These are phyloP conservation scores for Hyles lineata DNA, from an alignment of 2,888 invertebrate species.

Conservation along the genomic window DNA sequence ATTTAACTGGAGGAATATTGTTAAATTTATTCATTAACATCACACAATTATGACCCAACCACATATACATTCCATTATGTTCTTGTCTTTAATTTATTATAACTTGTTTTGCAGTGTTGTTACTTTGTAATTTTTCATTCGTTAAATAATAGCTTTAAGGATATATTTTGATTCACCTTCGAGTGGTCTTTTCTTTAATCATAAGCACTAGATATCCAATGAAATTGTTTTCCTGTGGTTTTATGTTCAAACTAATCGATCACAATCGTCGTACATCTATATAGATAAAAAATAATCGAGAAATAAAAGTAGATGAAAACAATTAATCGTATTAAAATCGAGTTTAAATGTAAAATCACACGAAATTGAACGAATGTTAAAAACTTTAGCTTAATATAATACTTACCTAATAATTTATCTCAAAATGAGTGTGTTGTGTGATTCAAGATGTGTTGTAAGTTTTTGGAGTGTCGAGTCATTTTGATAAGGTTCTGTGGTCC, in stretches of 20 bases:
- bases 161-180: constrained; percentile 28
- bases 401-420: constrained; percentile 63
- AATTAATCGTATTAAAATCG: constrained; percentile 37
- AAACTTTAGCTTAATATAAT: constrained; percentile 56
- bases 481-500: neutral
- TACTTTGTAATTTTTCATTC: constrained; percentile 8
- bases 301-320: constrained; percentile 44
- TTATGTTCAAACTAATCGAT: constrained; percentile 56
- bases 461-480: neutral
- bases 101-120: constrained; percentile 44
- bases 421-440: constrained; percentile 42
- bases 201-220: constrained; percentile 21
- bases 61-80: constrained; percentile 64
- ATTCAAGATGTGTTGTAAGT: constrained; percentile 30
- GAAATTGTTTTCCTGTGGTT: constrained; percentile 56
- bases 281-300: constrained; percentile 42
- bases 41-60: constrained; percentile 12
- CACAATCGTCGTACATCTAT: constrained; percentile 34
- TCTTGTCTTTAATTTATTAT: constrained; percentile 25
- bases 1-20: constrained; percentile 19
- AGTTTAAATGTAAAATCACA: constrained; percentile 66
- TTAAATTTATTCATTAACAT: constrained; percentile 6
- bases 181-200: constrained; percentile 20
- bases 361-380: constrained; percentile 61
- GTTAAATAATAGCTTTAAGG: constrained; percentile 9